These are phyloP conservation scores for Drosophila nigrodunni DNA, from an alignment of 1,140 invertebrate genomes.

Conservation along the genomic window DNA sequence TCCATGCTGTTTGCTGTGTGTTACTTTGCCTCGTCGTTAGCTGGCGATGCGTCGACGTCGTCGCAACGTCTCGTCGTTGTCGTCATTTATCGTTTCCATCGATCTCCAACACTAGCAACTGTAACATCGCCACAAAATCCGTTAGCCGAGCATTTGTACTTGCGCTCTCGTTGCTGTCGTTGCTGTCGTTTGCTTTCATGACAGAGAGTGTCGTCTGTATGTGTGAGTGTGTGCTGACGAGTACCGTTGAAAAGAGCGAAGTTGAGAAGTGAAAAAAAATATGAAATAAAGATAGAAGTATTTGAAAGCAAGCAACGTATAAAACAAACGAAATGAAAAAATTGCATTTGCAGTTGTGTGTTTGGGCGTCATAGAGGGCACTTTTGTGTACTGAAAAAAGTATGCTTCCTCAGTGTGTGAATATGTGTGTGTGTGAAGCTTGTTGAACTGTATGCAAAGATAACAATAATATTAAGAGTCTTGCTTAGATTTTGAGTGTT, in stretches of 20 bases:
- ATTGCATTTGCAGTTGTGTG: conserved; percentile 62
- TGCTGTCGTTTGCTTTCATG: conserved; percentile 40
- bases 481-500: conserved; percentile 21
- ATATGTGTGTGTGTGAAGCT: conserved; percentile 20
- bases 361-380: conserved; percentile 53
- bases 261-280: conserved; percentile 61
- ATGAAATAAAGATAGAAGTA: conserved; percentile 36
- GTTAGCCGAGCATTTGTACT: conserved; percentile 58
- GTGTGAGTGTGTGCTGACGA: conserved; percentile 23
- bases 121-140: conserved; percentile 69
- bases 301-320: conserved; percentile 41
- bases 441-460: conserved; percentile 41
- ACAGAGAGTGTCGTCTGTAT: conserved; percentile 13
- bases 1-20: conserved; percentile 59
- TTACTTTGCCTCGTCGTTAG: conserved; percentile 30
- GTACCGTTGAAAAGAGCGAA: conserved; percentile 64
- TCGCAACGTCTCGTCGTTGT: conserved; percentile 71
- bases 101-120: conserved; percentile 76
- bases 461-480: conserved; percentile 63
- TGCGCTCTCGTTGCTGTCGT: conserved; percentile 50
- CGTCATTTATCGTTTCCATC: conserved; percentile 81
- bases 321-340: conserved; percentile 48
- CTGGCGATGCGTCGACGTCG: conserved; percentile 48
- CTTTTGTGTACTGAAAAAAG: conserved; percentile 40
- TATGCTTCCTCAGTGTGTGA: conserved; percentile 22